Evolutionary conservation across 2,797 vertebrate species (phyloP).

Genomic region (Sebastes miniatus): DNA sequence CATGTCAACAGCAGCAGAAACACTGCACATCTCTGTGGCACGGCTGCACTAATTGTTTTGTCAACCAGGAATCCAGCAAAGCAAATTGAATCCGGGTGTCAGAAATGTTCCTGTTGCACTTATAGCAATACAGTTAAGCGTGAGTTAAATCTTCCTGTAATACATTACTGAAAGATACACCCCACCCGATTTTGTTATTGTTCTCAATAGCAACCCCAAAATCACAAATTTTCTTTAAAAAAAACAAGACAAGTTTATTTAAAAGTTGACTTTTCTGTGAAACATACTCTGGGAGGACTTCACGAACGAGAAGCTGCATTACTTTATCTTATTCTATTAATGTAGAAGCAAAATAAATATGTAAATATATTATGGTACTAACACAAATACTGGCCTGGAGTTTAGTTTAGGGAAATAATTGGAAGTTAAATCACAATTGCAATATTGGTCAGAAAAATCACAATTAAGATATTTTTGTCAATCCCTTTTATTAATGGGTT

Average conservation of each 20-base stretch:
- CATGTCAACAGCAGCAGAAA: slow-evolving; percentile 29
- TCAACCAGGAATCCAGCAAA: slow-evolving; percentile 47
- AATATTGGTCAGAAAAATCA: not conserved
- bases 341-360: not conserved
- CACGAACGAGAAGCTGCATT: not conserved
- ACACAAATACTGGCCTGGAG: not conserved
- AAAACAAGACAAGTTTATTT: not conserved
- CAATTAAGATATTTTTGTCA: not conserved
- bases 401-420: not conserved
- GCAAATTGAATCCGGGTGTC: slow-evolving; percentile 44
- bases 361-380: not conserved
- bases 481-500: not conserved
- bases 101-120: slow-evolving; percentile 2
- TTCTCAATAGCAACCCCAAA: not conserved
- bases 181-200: not conserved
- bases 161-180: not conserved
- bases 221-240: not conserved
- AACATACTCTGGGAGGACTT: not conserved
- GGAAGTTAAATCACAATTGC: not conserved
- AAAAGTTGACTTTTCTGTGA: not conserved
- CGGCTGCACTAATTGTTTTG: slow-evolving; percentile 63
- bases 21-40: slow-evolving; percentile 26
- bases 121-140: not conserved
- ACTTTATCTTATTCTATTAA: not conserved
- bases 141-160: not conserved